Base-by-base conservation (phyloP, 2,888 invertebrate genomes). In the Aplocera efformata region DNA sequence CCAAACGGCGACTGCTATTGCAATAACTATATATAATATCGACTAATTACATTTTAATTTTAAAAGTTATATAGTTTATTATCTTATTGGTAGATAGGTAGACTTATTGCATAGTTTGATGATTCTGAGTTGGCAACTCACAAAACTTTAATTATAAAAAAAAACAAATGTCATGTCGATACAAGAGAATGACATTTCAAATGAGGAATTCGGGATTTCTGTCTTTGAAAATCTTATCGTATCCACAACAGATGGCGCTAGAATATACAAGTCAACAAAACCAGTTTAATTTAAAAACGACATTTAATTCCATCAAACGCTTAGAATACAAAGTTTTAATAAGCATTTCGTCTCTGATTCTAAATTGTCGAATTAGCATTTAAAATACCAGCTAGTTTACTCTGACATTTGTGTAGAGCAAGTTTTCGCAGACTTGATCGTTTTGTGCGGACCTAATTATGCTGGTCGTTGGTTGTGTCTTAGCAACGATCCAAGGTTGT, bases 321-420 rank as follows among this genome's bases (percentile, higher is more conserved):
- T 20, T 17, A 23, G 7, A 22, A 31, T 39, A 27, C 38, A 39
- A 42, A 39, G 24, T 36, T 26, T 24, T 33, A 42, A 38, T 35
- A 50, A 38, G 48, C 41, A 48, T 46, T 44, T 58, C 49, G 44
- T 40, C 47, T 47, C 32, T 39, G 64, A 53, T 42, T 67, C 49
- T 62, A 63, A 67, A 70, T 61, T 41, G 37, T 37, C 40, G 42
- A 29, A 77, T 77, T 77, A 68, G 50, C 76, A 77, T 77, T 71
- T 56, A 63, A 67, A 67, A 60, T 56, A 61, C 45, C 39, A 48
- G 53, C 71, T 60, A 58, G 53, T 62, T 28, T 46, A 50, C 32
- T 48, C 53, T 63, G 75, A 69, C 65, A 70, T 67, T 63, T 61
- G 47, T 22, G 31, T 20, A 25, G 20, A 30, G 36, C 45, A 42